Conservation (phyloP, 1,140 invertebrate species). For the Bombus balteatus region DNA sequence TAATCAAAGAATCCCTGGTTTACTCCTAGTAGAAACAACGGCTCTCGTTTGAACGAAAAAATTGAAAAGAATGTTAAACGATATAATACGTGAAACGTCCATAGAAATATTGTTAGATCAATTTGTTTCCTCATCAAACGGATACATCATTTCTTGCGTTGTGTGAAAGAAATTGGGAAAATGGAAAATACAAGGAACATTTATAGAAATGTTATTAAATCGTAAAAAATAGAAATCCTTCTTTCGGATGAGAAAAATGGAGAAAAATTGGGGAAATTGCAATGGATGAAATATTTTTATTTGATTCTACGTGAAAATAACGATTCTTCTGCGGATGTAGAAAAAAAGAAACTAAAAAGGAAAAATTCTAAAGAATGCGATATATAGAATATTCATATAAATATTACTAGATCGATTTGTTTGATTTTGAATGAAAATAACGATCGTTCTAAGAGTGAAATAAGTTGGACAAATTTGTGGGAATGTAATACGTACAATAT, state of each 20-base stretch:
- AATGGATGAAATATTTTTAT: constrained; percentile 14
- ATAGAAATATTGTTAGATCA: not conserved
- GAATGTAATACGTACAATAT: not conserved
- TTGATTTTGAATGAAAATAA: not conserved
- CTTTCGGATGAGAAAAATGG: too few relatives aligned
- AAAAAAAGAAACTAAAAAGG: too few relatives aligned
- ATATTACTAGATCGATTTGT: not conserved
- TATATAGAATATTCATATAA: constrained; percentile 8
- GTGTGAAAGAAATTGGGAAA: too few relatives aligned
- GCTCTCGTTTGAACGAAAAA: not conserved
- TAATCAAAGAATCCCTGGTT: too few relatives aligned
- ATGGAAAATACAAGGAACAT: too few relatives aligned
- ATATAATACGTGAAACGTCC: constrained; percentile 3
- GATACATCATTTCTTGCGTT: too few relatives aligned
- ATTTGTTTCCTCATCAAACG: not conserved
- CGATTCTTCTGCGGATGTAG: too few relatives aligned
- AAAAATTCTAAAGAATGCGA: not conserved
- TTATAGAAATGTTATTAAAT: too few relatives aligned
- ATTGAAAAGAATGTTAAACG: too few relatives aligned
- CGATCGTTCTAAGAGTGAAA: not conserved
- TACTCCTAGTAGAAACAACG: not conserved
- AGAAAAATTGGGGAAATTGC: not conserved
- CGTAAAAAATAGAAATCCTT: too few relatives aligned
- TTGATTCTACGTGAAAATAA: too few relatives aligned
- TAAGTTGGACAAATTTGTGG: not conserved